Conservation (phyloP, 2,797 vertebrate species). For the Buphagus erythrorhynchus region DNA sequence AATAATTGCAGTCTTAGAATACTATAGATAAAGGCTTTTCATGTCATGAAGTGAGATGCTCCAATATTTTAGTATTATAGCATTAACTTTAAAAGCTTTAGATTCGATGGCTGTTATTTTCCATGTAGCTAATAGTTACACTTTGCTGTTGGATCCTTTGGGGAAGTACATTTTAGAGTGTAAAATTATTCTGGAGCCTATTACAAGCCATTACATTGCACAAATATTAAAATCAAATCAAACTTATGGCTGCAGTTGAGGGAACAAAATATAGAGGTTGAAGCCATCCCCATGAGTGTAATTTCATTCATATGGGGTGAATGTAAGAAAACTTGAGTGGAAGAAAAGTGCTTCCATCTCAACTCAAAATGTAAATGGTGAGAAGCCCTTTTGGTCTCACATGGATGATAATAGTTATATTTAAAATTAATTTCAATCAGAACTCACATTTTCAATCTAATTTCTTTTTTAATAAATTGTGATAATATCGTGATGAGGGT, state of each 20-base stretch:
- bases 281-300: not conserved
- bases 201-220: not conserved
- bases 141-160: not conserved
- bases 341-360: not conserved
- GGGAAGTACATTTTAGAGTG: not conserved
- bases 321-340: not conserved
- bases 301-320: not conserved
- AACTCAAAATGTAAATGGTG: not conserved
- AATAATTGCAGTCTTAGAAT: not conserved
- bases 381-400: not conserved
- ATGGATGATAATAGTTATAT: not conserved
- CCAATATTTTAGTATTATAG: not conserved
- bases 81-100: not conserved
- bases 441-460: not conserved
- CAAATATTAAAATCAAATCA: conserved; percentile 4
- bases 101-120: not conserved
- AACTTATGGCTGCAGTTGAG: not conserved
- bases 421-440: not conserved
- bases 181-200: not conserved
- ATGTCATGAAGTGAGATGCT: not conserved
- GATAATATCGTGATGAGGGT: not conserved
- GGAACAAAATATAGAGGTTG: not conserved
- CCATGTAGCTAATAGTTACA: not conserved
- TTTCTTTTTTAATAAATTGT: not conserved
- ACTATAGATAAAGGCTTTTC: not conserved